Evolutionary conservation across 2,113 vertebrate species (phyloP), one percentile per base, ranked within the genome.

Genomic region (Centropristis striata): DNA sequence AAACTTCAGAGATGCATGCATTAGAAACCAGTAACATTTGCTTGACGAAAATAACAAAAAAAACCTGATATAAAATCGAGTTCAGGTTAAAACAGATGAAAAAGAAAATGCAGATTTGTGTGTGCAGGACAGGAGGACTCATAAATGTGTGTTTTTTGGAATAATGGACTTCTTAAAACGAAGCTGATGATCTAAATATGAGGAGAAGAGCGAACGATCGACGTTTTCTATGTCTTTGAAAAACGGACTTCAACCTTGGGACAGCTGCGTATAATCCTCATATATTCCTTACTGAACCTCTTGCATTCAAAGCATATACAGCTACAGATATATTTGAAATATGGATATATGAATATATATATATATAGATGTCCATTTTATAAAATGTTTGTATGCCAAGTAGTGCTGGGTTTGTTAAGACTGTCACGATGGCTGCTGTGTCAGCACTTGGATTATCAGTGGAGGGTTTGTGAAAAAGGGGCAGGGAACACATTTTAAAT

Each of bases 1-100:
- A 28, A 13, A 60, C 47, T n/a, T 8, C 42, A 64, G 18, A 91
- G 81, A 90, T 94, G 95, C 95, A 96, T 96, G 95, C 88, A 78
- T 85, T 90, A 90, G 64, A 90, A 85, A 88, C 64, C 90, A 87
- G 84, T 94, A 94, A 90, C 83, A 88, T 89, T 85, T 91, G 94
- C 93, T 94, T 93, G 91, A 92, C 32, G 64, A 84, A 86, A 86
- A 86, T 58, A 72, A 86, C 71, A 32, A 84, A 73, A 84, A 73
- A 70, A 77, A 69, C 65, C 75, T 73, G 69, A 88, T 74, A 78
- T 80, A 66, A 86, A 78, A 79, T 21, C 46, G 32, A 32, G 79
- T 81, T 83, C 68, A 65, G 72, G 61, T 72, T 65, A 73, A 86
- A 90, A 78, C 59, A 79, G 72, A 76, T 66, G 42, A 80, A n/a